phyloP scores from a whole-genome alignment of 35 echinoderm and acorn worm species.

The Chiridota heheva region DNA sequence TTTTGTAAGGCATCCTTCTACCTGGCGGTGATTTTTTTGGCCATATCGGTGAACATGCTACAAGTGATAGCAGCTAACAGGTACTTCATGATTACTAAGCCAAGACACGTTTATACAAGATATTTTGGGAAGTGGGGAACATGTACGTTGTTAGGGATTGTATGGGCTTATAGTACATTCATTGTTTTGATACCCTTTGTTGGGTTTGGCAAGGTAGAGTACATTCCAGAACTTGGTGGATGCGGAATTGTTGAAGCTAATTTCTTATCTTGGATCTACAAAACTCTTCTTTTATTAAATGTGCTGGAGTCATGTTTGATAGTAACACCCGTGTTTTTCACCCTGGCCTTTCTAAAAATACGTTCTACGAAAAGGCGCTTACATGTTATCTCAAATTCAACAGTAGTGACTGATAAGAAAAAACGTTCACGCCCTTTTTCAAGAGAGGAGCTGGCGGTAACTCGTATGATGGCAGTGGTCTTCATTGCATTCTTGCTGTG shows the following conservation, averaged over 20 bases:
- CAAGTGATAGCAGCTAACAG: neutral
- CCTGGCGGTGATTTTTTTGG: neutral
- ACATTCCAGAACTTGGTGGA: neutral
- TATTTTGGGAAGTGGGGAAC: neutral
- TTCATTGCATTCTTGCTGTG: constrained; percentile 20
- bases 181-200: neutral
- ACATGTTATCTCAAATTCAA: neutral
- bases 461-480: constrained; percentile 10
- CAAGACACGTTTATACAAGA: neutral
- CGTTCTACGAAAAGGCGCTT: neutral
- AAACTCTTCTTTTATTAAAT: neutral
- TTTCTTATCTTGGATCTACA: neutral
- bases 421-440: neutral
- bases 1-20: neutral
- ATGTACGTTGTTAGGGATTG: neutral
- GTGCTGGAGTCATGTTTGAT: constrained; percentile 13
- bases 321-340: constrained; percentile 12
- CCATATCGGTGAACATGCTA: neutral
- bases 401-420: neutral
- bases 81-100: neutral
- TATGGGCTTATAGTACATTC: neutral
- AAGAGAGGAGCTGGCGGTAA: constrained; percentile 12
- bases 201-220: neutral
- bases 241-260: neutral
- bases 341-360: constrained; percentile 1